phyloP scores from a whole-genome alignment of 2,797 vertebrate species.

The Eutrigla gurnardus region DNA sequence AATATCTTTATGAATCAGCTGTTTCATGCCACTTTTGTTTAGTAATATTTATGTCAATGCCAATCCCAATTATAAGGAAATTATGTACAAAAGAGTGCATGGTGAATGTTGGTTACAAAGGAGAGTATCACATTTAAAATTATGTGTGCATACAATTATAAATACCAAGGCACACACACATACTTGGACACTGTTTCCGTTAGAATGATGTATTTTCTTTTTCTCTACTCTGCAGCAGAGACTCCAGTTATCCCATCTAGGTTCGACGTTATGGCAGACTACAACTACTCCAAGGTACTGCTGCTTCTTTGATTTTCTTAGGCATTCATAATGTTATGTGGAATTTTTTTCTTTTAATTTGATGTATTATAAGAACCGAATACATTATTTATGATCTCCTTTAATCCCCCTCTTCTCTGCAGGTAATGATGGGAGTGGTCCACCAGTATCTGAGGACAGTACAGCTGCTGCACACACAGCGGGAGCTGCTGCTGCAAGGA shows the following conservation, averaged over 20 bases:
- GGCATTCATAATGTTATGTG: neutral
- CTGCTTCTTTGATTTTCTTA: neutral
- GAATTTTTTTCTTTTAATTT: neutral
- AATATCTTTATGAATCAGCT: slow-evolving; percentile 4
- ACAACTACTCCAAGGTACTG: slow-evolving; percentile 88
- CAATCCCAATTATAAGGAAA: neutral
- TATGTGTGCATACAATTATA: neutral
- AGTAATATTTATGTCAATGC: neutral
- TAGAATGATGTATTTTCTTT: slow-evolving; percentile 7
- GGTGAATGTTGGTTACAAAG: neutral
- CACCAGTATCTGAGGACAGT: slow-evolving; percentile 89
- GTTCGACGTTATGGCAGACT: slow-evolving; percentile 90
- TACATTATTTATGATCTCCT: neutral
- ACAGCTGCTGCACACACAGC: slow-evolving; percentile 76
- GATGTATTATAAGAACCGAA: neutral
- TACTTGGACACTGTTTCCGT: neutral
- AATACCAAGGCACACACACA: neutral
- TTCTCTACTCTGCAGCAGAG: slow-evolving; percentile 77
- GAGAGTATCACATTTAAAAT: neutral
- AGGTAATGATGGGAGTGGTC: slow-evolving; percentile 86
- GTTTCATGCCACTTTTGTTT: neutral
- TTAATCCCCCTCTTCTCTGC: slow-evolving; percentile 14
- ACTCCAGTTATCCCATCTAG: slow-evolving; percentile 83
- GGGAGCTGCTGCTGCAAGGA: slow-evolving; percentile 88
- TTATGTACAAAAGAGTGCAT: neutral